These are phyloP conservation scores for Melanocharis versteri DNA, from an alignment of 2,113 vertebrate genomes.

Conservation along the genomic window DNA sequence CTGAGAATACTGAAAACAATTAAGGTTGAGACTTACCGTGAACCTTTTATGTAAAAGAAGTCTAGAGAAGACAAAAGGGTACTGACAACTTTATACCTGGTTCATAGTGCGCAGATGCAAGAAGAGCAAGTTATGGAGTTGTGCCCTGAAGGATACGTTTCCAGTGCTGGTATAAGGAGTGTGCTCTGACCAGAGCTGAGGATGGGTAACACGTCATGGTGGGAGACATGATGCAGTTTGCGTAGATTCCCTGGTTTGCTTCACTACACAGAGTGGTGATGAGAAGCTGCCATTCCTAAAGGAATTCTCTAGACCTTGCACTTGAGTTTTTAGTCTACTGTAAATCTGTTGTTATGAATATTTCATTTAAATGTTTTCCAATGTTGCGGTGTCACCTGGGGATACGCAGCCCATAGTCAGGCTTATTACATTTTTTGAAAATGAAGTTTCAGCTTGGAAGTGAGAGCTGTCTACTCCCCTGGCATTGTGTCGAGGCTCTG, in stretches of 20 bases:
- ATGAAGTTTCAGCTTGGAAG: background rate
- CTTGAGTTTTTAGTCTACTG: background rate
- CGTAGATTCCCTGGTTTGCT: background rate
- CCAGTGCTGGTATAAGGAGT: background rate
- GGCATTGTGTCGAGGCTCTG: background rate
- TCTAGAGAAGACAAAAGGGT: background rate
- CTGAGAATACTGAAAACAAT: background rate
- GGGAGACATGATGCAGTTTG: background rate
- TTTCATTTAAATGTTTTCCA: background rate
- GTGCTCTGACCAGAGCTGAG: background rate
- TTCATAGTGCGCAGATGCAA: background rate
- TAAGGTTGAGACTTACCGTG: background rate
- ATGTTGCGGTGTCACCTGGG: background rate
- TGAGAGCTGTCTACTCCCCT: background rate
- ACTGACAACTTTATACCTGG: background rate
- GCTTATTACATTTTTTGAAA: background rate
- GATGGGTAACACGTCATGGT: rapidly evolving
- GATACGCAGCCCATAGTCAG: background rate
- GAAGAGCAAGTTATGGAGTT: background rate
- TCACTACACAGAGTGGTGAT: background rate
- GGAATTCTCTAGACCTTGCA: background rate
- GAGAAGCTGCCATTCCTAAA: background rate
- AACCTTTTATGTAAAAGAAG: background rate
- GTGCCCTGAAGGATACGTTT: background rate
- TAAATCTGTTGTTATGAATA: background rate